Evolutionary conservation across 2,888 invertebrate genomes (phyloP), one percentile per base, ranked within the genome.

Genomic region (Ornithoptera alexandrae): DNA sequence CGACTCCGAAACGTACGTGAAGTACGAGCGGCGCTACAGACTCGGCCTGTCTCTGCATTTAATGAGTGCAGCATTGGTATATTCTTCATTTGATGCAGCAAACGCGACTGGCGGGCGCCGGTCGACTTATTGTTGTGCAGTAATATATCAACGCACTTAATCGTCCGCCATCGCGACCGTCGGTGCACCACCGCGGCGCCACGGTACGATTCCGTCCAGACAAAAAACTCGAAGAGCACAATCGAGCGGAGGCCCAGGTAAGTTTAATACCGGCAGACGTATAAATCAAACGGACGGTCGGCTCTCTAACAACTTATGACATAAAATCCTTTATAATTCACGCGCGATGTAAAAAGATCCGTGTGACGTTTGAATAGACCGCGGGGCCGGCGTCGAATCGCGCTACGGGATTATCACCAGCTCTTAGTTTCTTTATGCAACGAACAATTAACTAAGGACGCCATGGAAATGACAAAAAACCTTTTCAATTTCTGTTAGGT

Each of bases 321-420:
- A 89, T 86, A 85, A 89, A 90, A 84, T 88, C 84, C 86, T 89
- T 89, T 90, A 87, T 86, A 87, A 88, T 89, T 87, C 88, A 86
- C 85, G 84, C 83, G 81, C 69, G 73, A 70, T 76, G 75, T 70
- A 73, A 79, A 76, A 81, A 84, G 85, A 86, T 83, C 80, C 71
- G 73, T 74, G 63, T 63, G 69, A 71, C 53, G 46, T 68, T 62
- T 78, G 78, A 80, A 82, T 80, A 71, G 39, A 75, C 71, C 72
- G 72, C 77, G 79, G 77, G 80, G 80, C 84, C 79, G 81, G 85
- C 82, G 79, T 84, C 83, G 84, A 87, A 86, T 87, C 84, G 84
- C 84, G 84, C 86, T 84, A 86, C 81, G 79, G 86, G 88, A 90
- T 90, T 89, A 88, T 82, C 76, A 77, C 79, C 75, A 18, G 83